Evolutionary conservation across 2,888 invertebrate genomes (phyloP), one percentile per base, ranked within the genome.

Genomic region (Nemapogon koenigi): DNA sequence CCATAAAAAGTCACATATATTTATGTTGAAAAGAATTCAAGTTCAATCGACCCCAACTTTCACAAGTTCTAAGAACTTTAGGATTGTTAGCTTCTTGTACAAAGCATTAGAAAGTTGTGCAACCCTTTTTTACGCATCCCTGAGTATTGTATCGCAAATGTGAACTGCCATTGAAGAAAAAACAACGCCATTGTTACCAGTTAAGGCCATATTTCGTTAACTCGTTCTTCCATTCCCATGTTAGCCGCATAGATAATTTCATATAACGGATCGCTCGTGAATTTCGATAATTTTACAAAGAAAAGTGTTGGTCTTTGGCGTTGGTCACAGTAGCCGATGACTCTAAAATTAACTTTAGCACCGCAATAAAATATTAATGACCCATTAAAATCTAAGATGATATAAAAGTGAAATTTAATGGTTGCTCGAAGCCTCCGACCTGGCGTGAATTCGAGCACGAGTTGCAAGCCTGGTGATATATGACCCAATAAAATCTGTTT

Each of bases 61-160:
- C 71, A 62, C 67, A 52, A 57, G 53, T 75, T 73, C 76, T 52
- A 40, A 65, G 70, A 72, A 48, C 40, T 37, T 37, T 27, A 16
- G 31, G 14, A 16, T 17, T 31, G 26, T 15, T 26, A 25, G 26
- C 25, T 35, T 7, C 14, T 16, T 13, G 2, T 60, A 73, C 72
- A 75, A 76, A 61, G 71, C 57, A 66, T 71, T 75, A 70, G 78
- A 78, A 78, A 78, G 78, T 78, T 78, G 67, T 62, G 69, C 73
- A 78, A 78, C 76, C 75, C 75, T 76, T 70, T 53, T 63, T 64
- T 68, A 63, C 64, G 60, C 58, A 55, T 62, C 62, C 57, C 57
- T 55, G 57, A 53, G 46, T 59, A 65, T 71, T 69, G 58, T 59
- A 55, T 37, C 16, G 17, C 16, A 16, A 28, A 27, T 37, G 55